Conservation (phyloP, 2,888 invertebrate genomes). For the Nymphalis urticae region DNA sequence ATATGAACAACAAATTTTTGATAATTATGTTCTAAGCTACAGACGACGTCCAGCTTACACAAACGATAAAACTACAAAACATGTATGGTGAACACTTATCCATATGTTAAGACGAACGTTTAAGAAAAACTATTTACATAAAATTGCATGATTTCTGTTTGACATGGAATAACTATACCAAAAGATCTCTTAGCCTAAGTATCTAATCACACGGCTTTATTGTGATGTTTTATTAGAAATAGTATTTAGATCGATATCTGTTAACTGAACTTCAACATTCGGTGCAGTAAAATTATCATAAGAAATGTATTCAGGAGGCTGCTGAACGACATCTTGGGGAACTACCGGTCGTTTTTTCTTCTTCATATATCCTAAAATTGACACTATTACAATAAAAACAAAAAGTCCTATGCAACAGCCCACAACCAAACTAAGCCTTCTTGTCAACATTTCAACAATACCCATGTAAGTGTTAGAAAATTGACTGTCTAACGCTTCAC, state of each 20-base stretch:
- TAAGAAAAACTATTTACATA: background rate
- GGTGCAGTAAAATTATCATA: conserved; percentile 81
- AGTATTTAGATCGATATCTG: conserved; percentile 75
- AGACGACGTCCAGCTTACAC: background rate
- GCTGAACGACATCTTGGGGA: conserved; percentile 85
- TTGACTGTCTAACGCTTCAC: conserved; percentile 80
- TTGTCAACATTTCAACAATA: conserved; percentile 88
- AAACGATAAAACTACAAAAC: background rate
- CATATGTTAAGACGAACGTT: no score
- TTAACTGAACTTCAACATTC: conserved; percentile 66
- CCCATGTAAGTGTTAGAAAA: conserved; percentile 85
- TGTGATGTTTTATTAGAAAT: conserved; percentile 63
- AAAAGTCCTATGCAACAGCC: conserved; percentile 93
- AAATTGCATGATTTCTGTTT: background rate
- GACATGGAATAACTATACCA: background rate
- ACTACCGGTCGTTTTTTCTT: conserved; percentile 90
- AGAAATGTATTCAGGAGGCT: conserved; percentile 90
- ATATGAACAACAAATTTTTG: background rate
- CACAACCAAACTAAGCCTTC: conserved; percentile 91
- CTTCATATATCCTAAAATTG: conserved; percentile 92
- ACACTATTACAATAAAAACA: conserved; percentile 91
- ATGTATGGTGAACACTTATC: background rate
- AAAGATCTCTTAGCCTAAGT: conserved; percentile 5
- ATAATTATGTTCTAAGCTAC: background rate
- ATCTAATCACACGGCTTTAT: conserved; percentile 36